Conservation (phyloP, 2,888 invertebrate genomes). For the Troglohyphantes excavatus region DNA sequence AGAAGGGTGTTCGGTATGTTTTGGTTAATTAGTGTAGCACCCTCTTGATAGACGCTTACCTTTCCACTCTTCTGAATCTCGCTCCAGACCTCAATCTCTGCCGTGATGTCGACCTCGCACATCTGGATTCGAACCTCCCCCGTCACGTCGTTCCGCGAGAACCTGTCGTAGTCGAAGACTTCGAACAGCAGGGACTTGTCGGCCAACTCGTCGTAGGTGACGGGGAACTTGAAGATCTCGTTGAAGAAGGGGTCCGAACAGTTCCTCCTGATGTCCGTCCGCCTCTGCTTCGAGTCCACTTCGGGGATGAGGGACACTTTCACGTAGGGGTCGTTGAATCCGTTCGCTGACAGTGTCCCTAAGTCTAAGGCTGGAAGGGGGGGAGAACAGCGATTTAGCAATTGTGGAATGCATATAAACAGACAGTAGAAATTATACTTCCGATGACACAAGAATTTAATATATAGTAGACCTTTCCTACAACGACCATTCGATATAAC, state of each 20-base stretch:
- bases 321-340: conserved; percentile 95
- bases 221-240: conserved; percentile 95
- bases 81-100: conserved; percentile 92
- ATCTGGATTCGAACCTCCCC: conserved; percentile 91
- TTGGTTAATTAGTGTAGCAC: too few relatives aligned
- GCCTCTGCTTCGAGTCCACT: conserved; percentile 91
- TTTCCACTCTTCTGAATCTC: conserved; percentile 91
- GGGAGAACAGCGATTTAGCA: not conserved
- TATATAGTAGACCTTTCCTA: too few relatives aligned
- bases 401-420: too few relatives aligned
- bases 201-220: conserved; percentile 92
- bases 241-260: conserved; percentile 94
- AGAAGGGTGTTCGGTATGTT: too few relatives aligned
- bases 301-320: conserved; percentile 90
- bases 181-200: conserved; percentile 90
- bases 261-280: conserved; percentile 92
- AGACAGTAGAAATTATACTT: too few relatives aligned
- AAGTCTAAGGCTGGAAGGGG: conserved; percentile 86
- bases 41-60: conserved; percentile 80
- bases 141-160: conserved; percentile 93
- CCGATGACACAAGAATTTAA: too few relatives aligned
- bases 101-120: conserved; percentile 90
- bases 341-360: conserved; percentile 91
- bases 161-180: conserved; percentile 87
- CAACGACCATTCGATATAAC: too few relatives aligned